Evolutionary conservation across 2,113 vertebrate genomes (phyloP).

Genomic region (Python bivittatus): DNA sequence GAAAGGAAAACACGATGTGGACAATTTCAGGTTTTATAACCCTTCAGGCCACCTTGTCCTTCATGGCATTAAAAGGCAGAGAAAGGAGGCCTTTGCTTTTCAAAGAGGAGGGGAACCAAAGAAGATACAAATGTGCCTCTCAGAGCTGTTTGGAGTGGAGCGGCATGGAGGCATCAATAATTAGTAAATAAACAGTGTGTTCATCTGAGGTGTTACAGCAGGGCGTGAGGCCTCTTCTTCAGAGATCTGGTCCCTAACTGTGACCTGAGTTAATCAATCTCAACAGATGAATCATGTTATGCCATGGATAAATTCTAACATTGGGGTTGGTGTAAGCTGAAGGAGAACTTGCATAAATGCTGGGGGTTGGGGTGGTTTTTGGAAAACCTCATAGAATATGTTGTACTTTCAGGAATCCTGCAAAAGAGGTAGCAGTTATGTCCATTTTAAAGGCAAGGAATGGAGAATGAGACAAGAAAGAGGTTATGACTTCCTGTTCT

Average conservation of each 20-base stretch:
- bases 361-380: neutral
- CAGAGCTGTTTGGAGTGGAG: neutral
- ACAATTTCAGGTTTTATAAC: slow-evolving; percentile 24
- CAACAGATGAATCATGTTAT: neutral
- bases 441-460: neutral
- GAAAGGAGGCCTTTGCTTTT: neutral
- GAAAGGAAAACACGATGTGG: slow-evolving; percentile 29
- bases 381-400: neutral
- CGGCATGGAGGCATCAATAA: neutral
- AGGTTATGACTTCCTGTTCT: neutral
- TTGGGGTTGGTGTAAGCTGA: neutral
- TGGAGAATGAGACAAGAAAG: neutral
- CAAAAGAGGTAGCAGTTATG: neutral
- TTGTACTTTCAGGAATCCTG: neutral
- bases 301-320: neutral
- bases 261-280: neutral
- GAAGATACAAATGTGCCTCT: rapidly evolving
- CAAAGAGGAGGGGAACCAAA: neutral
- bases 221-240: neutral
- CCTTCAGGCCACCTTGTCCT: slow-evolving; percentile 18
- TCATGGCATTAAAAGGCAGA: slow-evolving; percentile 4
- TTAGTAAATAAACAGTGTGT: neutral
- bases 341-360: neutral
- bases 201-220: rapidly evolving
- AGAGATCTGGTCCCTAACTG: neutral